Evolutionary conservation across 1,140 invertebrate species (phyloP).

Genomic region (Catajapyx aquilonaris): DNA sequence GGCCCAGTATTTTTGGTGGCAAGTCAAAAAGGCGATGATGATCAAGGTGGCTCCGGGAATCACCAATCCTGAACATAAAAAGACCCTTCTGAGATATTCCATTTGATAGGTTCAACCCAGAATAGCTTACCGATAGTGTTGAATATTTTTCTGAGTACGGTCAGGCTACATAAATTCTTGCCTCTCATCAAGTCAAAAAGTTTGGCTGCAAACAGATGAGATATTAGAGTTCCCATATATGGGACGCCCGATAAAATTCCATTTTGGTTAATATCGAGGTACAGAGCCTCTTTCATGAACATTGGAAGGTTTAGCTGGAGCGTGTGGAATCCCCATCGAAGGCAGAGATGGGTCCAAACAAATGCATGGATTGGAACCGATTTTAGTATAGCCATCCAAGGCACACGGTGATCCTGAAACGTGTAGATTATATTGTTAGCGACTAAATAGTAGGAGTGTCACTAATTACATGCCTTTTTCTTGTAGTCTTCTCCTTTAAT

Average conservation of each 20-base stretch:
- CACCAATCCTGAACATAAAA: too few relatives aligned
- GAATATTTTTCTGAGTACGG: conserved; percentile 14
- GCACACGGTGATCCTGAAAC: too few relatives aligned
- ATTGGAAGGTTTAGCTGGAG: conserved; percentile 32
- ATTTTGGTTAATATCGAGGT: conserved; percentile 32
- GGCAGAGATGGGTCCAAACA: conserved; percentile 30
- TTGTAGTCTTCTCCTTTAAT: conserved; percentile 3
- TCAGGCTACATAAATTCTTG: conserved; percentile 11
- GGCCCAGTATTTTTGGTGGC: too few relatives aligned
- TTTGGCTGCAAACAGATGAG: conserved; percentile 12
- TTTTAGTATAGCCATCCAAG: conserved; percentile 28
- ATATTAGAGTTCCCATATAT: conserved; percentile 21
- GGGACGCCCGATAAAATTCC: conserved; percentile 32
- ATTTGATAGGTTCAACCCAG: too few relatives aligned
- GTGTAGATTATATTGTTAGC: too few relatives aligned
- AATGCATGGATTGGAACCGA: conserved; percentile 32
- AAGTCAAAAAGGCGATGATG: too few relatives aligned
- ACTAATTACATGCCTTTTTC: too few relatives aligned
- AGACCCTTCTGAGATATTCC: too few relatives aligned
- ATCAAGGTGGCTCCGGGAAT: too few relatives aligned
- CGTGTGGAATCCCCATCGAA: conserved; percentile 37
- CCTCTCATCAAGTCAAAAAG: conserved; percentile 12
- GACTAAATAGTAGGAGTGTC: too few relatives aligned
- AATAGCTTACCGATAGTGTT: conserved; percentile 13
- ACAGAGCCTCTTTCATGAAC: conserved; percentile 33